Conservation (phyloP, 2,113 vertebrate species). For the Narcine bancroftii region DNA sequence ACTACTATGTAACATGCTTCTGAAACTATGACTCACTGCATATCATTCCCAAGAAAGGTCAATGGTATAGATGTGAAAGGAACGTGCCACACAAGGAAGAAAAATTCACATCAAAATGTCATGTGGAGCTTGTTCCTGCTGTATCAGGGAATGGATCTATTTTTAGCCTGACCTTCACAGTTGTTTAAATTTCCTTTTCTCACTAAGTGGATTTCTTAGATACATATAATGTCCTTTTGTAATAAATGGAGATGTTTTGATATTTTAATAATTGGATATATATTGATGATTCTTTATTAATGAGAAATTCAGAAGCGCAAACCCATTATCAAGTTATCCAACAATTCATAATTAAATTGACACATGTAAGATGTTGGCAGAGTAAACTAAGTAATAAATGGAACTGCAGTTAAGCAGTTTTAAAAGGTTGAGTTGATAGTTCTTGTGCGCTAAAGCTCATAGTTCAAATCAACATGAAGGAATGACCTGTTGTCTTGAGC, state of each 20-base stretch:
- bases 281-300: neutral
- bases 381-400: neutral
- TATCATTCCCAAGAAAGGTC: constrained; percentile 36
- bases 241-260: neutral
- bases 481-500: neutral
- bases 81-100: constrained; percentile 36
- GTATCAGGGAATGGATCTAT: constrained; percentile 18
- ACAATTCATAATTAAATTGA: neutral
- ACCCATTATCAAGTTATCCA: neutral
- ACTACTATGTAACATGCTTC: constrained; percentile 4
- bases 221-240: neutral
- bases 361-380: neutral
- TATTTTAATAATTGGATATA: neutral
- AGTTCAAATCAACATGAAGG: neutral
- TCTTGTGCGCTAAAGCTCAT: neutral
- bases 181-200: constrained; percentile 3
- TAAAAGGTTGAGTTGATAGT: neutral
- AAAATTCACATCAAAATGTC: constrained; percentile 34
- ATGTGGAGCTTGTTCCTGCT: neutral
- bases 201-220: neutral
- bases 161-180: constrained; percentile 27
- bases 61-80: constrained; percentile 25
- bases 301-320: neutral
- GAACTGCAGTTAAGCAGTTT: neutral
- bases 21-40: constrained; percentile 36